Percentiles rank a stretch among this genome's conserved stretches.
Conservation (phyloP, 2,113 vertebrate species). For the Galemys pyrenaicus region DNA sequence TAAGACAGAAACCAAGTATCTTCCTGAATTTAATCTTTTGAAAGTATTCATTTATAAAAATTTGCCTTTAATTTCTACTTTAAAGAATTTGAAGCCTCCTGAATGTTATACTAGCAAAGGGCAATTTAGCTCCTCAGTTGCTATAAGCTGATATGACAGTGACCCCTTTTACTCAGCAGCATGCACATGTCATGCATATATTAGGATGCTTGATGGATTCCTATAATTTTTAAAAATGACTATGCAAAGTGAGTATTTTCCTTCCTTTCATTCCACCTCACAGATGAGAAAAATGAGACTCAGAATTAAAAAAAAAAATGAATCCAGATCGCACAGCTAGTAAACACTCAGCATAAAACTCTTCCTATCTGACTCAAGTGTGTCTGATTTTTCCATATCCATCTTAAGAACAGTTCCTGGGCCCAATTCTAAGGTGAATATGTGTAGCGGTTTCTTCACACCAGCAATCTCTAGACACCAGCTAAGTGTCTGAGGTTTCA, state of each 20-base stretch:
- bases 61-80: background rate
- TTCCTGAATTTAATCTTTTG: background rate
- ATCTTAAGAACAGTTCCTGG: background rate
- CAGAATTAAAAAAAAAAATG: background rate
- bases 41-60: constrained; percentile 8
- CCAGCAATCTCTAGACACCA: too few relatives aligned
- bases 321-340: background rate
- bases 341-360: background rate
- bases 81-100: background rate
- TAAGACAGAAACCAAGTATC: background rate
- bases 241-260: background rate
- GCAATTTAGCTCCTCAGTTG: background rate
- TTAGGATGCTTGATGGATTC: background rate
- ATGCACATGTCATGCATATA: background rate
- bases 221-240: background rate
- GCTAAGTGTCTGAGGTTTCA: too few relatives aligned
- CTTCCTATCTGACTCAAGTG: background rate
- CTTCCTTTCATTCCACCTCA: background rate
- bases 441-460: too few relatives aligned
- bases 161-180: background rate
- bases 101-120: background rate
- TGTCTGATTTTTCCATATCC: background rate
- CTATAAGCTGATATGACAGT: background rate
- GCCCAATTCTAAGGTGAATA: too few relatives aligned
- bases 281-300: constrained; percentile 8